Base-by-base conservation (phyloP, 1,140 invertebrate species). In the Cydia pomonella region DNA sequence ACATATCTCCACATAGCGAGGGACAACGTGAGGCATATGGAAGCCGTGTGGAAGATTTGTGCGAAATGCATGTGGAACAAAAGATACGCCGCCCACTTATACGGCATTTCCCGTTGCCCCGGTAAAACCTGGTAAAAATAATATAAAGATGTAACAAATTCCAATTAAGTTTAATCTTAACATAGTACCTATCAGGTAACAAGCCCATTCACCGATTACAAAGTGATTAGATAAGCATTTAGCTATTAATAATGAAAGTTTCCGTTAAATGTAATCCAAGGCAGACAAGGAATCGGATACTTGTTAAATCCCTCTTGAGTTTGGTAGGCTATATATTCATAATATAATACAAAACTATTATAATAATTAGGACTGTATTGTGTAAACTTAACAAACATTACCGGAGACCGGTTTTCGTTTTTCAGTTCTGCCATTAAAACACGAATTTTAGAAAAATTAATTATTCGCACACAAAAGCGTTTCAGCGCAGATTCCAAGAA, bases 21-120 rank as follows among this genome's bases (percentile, higher is more conserved):
- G 0, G 96, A 96, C 0, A 98, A 94, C 0, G 97, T 98, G 74
- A 98, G 93, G 87, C 96, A 98, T 76, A 97, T 97, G n/a, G 97
- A 97, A 12, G 97, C 96, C 0, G 97, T 98, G 86, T 98, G 97
- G 62, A 97, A 94, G 13, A 96, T 94, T 84, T 96, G 95, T 0
- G 95, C 94, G 87, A 97, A 97, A 86, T 97, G 95, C 91, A 95
- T 96, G 84, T 97, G 96, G 77, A 97, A 95, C 2, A 97, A 92
- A 0, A 97, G 93, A 81, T 96, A 97, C 0, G 96, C 96, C 89
- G 91, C 91, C 91, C 91, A 93, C 38, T 84, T 87, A 77, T 92
- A 91, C 53, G 92, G 91, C 87, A 93, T 90, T 75, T 93, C 91
- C 4, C 78, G 95, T 95, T 75, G 64, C 6, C 74, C 74, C 7